Percentiles rank a stretch among this genome's conserved stretches.
phyloP scores from a whole-genome alignment of 2,888 invertebrate species.

The Dryococelus australis region DNA sequence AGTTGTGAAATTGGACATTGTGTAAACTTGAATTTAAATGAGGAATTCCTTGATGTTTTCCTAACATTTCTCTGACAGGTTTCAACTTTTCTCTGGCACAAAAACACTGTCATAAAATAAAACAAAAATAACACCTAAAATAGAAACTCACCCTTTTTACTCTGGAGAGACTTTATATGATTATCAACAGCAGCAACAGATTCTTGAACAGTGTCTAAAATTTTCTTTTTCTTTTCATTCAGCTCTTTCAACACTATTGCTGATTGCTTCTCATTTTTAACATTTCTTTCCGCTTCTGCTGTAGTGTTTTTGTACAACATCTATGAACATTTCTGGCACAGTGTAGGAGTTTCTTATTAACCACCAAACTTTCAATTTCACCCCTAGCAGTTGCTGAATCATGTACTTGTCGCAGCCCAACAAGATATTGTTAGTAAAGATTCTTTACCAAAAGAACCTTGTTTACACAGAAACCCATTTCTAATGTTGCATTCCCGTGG shows the following conservation, averaged over 20 bases:
- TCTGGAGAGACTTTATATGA: too few relatives aligned
- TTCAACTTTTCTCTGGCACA: too few relatives aligned
- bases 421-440: not conserved
- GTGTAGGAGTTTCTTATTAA: not conserved
- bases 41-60: too few relatives aligned
- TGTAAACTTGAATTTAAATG: too few relatives aligned
- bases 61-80: too few relatives aligned
- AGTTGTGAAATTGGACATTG: too few relatives aligned
- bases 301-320: not conserved
- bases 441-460: not conserved
- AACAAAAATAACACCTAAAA: too few relatives aligned
- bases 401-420: conserved; percentile 1
- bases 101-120: too few relatives aligned
- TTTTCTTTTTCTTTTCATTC: not conserved
- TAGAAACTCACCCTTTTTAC: too few relatives aligned
- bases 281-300: not conserved
- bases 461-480: not conserved
- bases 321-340: not conserved
- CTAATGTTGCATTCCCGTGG: not conserved
- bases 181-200: not conserved
- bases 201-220: not conserved
- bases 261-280: not conserved
- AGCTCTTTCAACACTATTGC: not conserved
- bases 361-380: not conserved
- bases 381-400: not conserved